phyloP scores from a whole-genome alignment of 2,888 invertebrate species.

The Lumbricus terrestris region DNA sequence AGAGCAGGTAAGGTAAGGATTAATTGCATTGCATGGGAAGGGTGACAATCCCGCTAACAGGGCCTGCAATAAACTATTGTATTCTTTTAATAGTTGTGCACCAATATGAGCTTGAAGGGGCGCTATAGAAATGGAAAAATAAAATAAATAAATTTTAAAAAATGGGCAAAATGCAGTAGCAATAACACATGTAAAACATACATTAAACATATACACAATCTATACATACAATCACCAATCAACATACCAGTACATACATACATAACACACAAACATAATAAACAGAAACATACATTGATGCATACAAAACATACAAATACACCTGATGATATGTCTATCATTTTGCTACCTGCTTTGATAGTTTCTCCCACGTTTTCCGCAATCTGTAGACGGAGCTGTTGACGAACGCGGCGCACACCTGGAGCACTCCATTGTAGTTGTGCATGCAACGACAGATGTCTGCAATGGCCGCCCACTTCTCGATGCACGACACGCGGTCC shows the following conservation, averaged over 20 bases:
- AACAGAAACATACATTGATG: neutral
- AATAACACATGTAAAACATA: too few relatives aligned
- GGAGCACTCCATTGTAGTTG: conserved; percentile 88
- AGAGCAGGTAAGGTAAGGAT: too few relatives aligned
- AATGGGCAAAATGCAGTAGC: too few relatives aligned
- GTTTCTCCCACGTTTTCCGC: conserved; percentile 90
- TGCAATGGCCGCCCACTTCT: conserved; percentile 90
- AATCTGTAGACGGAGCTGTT: conserved; percentile 83
- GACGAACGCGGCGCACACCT: conserved; percentile 86
- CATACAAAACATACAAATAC: neutral
- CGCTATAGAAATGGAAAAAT: too few relatives aligned
- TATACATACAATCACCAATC: neutral
- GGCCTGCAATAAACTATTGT: too few relatives aligned
- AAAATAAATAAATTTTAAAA: too few relatives aligned
- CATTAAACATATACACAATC: neutral
- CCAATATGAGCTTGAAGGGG: too few relatives aligned
- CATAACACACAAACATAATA: neutral
- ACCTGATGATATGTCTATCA: too few relatives aligned
- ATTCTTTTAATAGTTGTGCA: too few relatives aligned
- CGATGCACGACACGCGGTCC: conserved; percentile 78
- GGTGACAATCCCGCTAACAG: too few relatives aligned
- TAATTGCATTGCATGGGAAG: too few relatives aligned
- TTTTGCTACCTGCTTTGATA: conserved; percentile 67
- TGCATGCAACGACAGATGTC: conserved; percentile 83
- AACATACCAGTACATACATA: conserved; percentile 11